Conservation (phyloP, 2,797 vertebrate species). For the Ptychadena robeensis region DNA sequence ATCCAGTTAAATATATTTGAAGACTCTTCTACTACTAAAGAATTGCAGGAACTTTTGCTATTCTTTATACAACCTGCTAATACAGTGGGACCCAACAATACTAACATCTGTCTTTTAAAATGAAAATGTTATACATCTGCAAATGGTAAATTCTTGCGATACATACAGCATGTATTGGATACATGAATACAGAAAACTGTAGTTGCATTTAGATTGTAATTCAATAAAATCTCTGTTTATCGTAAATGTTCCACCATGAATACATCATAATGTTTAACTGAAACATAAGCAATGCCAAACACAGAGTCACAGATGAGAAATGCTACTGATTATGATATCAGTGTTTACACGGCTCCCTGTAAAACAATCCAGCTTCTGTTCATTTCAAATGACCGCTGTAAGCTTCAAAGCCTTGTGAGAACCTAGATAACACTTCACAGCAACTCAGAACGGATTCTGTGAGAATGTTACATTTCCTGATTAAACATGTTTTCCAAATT, state of each 20-base stretch:
- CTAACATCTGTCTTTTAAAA: no score
- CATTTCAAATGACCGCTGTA: not conserved
- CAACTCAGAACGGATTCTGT: constrained; percentile 19
- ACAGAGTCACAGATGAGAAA: constrained; percentile 22
- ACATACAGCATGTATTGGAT: no score
- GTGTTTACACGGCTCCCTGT: constrained; percentile 15
- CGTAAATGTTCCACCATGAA: not conserved
- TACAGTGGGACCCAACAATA: no score
- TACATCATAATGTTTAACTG: constrained; percentile 5
- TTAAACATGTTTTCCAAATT: constrained; percentile 18
- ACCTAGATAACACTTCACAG: constrained; percentile 29
- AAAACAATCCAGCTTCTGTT: constrained; percentile 31
- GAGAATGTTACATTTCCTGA: constrained; percentile 37
- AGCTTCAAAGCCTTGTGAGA: constrained; percentile 40
- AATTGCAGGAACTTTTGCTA: no score
- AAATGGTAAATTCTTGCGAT: no score
- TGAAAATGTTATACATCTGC: no score
- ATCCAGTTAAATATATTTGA: no score
- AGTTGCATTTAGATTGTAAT: no score
- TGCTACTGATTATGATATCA: constrained; percentile 33
- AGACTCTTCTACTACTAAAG: no score
- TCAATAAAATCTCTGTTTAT: not conserved
- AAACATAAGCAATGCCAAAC: constrained; percentile 7
- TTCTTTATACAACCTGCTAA: no score
- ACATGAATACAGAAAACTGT: no score